Percentiles rank a stretch among this genome's conserved stretches.
Conservation (phyloP, 2,888 invertebrate genomes). For the Tromatobia lineatoria region DNA sequence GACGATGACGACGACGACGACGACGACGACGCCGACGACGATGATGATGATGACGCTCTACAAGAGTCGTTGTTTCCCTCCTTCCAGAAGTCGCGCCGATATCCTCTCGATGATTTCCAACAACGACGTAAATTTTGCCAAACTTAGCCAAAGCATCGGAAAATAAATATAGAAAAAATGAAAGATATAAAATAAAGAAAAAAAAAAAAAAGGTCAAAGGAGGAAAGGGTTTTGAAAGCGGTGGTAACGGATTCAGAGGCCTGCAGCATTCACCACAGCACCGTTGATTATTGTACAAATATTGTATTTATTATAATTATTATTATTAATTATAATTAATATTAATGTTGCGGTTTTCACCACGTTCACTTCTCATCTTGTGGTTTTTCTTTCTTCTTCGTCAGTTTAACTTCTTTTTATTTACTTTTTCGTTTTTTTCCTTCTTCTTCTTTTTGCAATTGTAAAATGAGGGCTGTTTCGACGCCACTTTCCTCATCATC, state of each 20-base stretch:
- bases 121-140: conserved; percentile 11
- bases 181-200: conserved; percentile 22
- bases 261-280: conserved; percentile 82
- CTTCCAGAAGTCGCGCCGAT: neutral
- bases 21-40: neutral
- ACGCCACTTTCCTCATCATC: conserved; percentile 58
- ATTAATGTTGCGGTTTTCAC: conserved; percentile 84
- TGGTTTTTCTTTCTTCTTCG: conserved; percentile 74
- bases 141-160: conserved; percentile 8
- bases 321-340: conserved; percentile 84
- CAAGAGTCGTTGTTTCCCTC: neutral
- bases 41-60: neutral
- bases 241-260: conserved; percentile 70
- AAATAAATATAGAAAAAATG: conserved; percentile 3
- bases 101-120: conserved; percentile 35
- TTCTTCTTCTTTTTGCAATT: conserved; percentile 68
- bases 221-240: conserved; percentile 52
- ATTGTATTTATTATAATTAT: conserved; percentile 85
- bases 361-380: conserved; percentile 81
- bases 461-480: conserved; percentile 65
- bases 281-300: conserved; percentile 85
- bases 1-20: conserved; percentile 6
- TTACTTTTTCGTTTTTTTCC: conserved; percentile 47
- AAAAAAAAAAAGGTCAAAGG: conserved; percentile 55
- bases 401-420: conserved; percentile 74